Evolutionary conservation across 2,888 invertebrate genomes (phyloP).

Genomic region (Ennomos quercinarius): DNA sequence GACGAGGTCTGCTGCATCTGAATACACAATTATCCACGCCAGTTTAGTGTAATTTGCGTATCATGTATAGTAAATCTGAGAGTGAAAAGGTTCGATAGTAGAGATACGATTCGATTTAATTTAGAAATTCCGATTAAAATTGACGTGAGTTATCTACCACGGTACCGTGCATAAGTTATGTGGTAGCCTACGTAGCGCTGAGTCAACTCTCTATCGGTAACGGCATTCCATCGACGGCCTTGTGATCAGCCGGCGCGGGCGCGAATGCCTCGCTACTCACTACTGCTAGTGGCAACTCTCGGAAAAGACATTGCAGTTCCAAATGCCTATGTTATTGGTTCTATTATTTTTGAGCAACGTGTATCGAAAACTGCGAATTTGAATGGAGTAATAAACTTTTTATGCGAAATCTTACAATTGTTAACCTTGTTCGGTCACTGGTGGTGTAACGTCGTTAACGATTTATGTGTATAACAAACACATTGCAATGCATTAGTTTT

Average conservation of each 20-base stretch:
- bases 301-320: slow-evolving; percentile 38
- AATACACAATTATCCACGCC: slow-evolving; percentile 42
- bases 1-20: slow-evolving; percentile 46
- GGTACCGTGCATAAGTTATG: slow-evolving; percentile 56
- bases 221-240: slow-evolving; percentile 66
- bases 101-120: slow-evolving; percentile 21
- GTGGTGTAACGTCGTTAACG: slow-evolving; percentile 10
- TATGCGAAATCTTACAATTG: slow-evolving; percentile 27
- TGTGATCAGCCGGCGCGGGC: slow-evolving; percentile 56
- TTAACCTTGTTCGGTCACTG: slow-evolving; percentile 25
- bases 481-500: slow-evolving; percentile 3
- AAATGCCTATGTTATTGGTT: slow-evolving; percentile 44
- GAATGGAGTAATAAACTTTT: slow-evolving; percentile 24
- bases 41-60: slow-evolving; percentile 28
- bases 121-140: slow-evolving; percentile 36
- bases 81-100: slow-evolving; percentile 29
- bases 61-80: slow-evolving; percentile 10
- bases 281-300: slow-evolving; percentile 1
- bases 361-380: slow-evolving; percentile 24
- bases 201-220: slow-evolving; percentile 70
- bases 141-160: slow-evolving; percentile 46
- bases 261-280: slow-evolving; percentile 47
- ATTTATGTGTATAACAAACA: slow-evolving; percentile 6
- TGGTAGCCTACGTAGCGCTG: slow-evolving; percentile 43
- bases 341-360: slow-evolving; percentile 30